Conservation (phyloP, 2,113 vertebrate genomes). For the Onychorhynchus coronatus region DNA sequence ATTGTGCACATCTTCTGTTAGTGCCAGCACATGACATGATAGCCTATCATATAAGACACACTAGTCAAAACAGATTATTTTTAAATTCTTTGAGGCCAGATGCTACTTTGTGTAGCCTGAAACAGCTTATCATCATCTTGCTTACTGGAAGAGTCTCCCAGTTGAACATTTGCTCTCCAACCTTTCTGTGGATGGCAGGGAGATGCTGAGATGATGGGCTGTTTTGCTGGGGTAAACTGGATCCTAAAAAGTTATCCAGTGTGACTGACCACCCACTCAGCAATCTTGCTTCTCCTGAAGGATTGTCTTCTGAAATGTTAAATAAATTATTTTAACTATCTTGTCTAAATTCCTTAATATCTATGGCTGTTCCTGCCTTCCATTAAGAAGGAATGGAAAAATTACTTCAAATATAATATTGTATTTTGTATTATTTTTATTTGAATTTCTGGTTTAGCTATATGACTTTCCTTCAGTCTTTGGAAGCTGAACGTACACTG, state of each 20-base stretch:
- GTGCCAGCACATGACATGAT: slow-evolving; percentile 41
- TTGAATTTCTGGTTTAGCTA: not conserved
- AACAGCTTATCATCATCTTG: not conserved
- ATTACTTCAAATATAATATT: not conserved
- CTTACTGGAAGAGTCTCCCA: not conserved
- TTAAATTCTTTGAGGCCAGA: not conserved
- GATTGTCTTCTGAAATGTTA: not conserved
- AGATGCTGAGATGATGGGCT: not conserved
- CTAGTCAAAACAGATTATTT: slow-evolving; percentile 54
- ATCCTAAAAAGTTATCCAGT: not conserved
- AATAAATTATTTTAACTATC: not conserved
- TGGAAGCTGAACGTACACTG: not conserved
- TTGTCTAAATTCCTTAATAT: not conserved
- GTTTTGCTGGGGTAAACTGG: not conserved
- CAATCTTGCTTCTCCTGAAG: not conserved
- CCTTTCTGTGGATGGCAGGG: not conserved
- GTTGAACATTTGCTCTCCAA: not conserved
- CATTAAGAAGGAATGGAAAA: not conserved
- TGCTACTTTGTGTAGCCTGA: not conserved
- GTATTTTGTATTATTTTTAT: not conserved
- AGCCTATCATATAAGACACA: slow-evolving; percentile 15
- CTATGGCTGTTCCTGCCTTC: not conserved
- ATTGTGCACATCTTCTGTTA: slow-evolving; percentile 46
- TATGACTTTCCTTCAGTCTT: not conserved
- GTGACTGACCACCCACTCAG: not conserved